These are phyloP conservation scores for Bilobella aurantiaca DNA, from an alignment of 1,140 invertebrate species.

Conservation along the genomic window DNA sequence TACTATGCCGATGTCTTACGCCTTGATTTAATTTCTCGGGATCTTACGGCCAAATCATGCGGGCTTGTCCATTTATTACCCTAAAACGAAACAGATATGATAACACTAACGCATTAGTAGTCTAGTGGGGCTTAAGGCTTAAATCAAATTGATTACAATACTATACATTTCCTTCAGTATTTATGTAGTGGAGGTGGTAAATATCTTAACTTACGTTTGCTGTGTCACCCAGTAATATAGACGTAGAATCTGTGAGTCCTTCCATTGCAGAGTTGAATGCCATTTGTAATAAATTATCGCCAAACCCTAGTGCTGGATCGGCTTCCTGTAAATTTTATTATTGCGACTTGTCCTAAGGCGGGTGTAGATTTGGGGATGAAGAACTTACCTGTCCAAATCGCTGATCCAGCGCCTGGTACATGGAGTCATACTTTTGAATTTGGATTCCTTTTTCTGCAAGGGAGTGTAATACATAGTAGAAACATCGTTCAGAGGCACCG, in stretches of 20 bases:
- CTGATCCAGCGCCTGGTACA: conserved; percentile 45
- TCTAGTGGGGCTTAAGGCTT: too few relatives aligned
- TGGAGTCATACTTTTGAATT: conserved; percentile 44
- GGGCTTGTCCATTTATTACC: conserved; percentile 25
- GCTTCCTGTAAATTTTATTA: conserved; percentile 27
- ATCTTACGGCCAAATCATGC: conserved; percentile 12
- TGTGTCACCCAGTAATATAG: conserved; percentile 20
- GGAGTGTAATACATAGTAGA: conserved; percentile 49
- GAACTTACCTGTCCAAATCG: conserved; percentile 41
- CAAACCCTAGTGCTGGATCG: conserved; percentile 34
- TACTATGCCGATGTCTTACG: conserved; percentile 11
- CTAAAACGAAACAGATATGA: too few relatives aligned
- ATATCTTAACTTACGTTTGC: conserved; percentile 13
- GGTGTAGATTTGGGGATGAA: not conserved
- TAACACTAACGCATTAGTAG: too few relatives aligned
- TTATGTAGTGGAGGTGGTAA: not conserved
- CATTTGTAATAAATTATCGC: conserved; percentile 40
- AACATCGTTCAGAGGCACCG: conserved; percentile 44
- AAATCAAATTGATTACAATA: too few relatives aligned
- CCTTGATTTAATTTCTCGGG: conserved; percentile 12
- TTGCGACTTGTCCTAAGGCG: not conserved
- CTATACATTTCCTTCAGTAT: too few relatives aligned
- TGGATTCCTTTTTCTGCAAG: conserved; percentile 48
- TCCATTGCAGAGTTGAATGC: conserved; percentile 42
- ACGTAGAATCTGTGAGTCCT: conserved; percentile 33